Base-by-base conservation (phyloP, 2,888 invertebrate species). In the Argyra leucocephala region DNA sequence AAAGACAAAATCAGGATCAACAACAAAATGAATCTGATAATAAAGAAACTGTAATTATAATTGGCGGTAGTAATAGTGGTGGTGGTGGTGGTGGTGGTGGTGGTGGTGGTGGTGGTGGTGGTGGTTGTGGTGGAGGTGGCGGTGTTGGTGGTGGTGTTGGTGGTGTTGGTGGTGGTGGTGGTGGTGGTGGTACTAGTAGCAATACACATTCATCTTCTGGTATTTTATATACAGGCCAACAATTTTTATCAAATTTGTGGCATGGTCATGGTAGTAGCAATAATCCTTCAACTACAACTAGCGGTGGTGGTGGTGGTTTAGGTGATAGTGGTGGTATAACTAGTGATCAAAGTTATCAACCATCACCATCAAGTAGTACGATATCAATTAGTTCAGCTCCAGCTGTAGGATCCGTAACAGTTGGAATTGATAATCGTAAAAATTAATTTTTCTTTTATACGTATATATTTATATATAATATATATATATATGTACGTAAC, bases 161-260 rank as follows among this genome's bases (percentile, higher is more conserved):
- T n/a, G n/a, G n/a, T n/a, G n/a, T n/a, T n/a, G n/a, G n/a, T n/a
- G n/a, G n/a, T n/a, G n/a, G n/a, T n/a, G n/a, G n/a, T n/a, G n/a
- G n/a, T 10, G 24, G 36, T 3, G 62, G 57, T 59, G 68, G 67
- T 66, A 69, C 66, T 66, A 67, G 73, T 22, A 66, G 69, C 12
- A 74, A 76, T 67, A 75, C 78, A 31, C 37, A 22, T 24, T 26
- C 75, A 77, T 64, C 69, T 12, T 61, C 67, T 21, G 81, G 83
- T 61, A 75, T 83, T 66, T 76, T 82, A 21, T 77, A 80, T 21
- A 80, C 81, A 24, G 81, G 84, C 64, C 86, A 86, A 69, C 85
- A 85, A 71, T 87, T 87, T 74, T 77, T 87, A 9, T 85, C 86
- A 70, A 83, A 85, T 74, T 81, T 87, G 70, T 85, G 85, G 76